phyloP scores from a whole-genome alignment of 1,140 invertebrate species.

The Maconellicoccus hirsutus region DNA sequence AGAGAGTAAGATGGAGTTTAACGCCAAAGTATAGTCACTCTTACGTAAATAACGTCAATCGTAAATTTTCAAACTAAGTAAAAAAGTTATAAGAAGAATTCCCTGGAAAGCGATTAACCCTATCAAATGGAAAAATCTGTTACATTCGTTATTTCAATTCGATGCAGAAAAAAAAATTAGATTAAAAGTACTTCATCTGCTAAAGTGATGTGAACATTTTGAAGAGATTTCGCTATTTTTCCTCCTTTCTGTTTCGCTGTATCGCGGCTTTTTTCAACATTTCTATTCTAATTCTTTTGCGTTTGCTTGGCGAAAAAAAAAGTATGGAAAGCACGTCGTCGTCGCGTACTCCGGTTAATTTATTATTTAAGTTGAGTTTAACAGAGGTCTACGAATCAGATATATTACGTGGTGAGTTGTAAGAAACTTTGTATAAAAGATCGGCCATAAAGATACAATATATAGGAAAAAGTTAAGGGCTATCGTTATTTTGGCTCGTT shows the following conservation, averaged over 20 bases:
- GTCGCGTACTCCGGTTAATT: neutral
- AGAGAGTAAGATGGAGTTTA: neutral
- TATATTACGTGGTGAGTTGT: conserved; percentile 17
- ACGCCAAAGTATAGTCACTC: neutral
- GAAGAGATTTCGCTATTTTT: neutral
- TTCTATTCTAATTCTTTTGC: neutral
- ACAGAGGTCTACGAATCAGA: neutral
- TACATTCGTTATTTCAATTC: neutral
- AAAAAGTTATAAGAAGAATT: neutral
- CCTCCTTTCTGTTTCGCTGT: neutral
- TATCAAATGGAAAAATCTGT: conserved; percentile 5
- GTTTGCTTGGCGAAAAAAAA: too few species aligned
- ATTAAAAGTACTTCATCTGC: conserved; percentile 5
- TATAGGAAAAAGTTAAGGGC: conserved; percentile 19
- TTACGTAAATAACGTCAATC: neutral
- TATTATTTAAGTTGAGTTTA: neutral
- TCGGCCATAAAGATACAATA: conserved; percentile 21
- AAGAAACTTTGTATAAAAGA: conserved; percentile 18
- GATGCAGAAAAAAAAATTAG: neutral
- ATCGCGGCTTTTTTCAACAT: neutral
- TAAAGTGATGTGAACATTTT: neutral
- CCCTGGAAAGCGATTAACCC: neutral
- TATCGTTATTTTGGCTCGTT: conserved; percentile 16
- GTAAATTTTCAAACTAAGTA: neutral
- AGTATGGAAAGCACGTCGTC: neutral